Evolutionary conservation across 1,140 invertebrate species (phyloP), one percentile per base, ranked within the genome.

Genomic region (Pseudomyrmex sp.): DNA sequence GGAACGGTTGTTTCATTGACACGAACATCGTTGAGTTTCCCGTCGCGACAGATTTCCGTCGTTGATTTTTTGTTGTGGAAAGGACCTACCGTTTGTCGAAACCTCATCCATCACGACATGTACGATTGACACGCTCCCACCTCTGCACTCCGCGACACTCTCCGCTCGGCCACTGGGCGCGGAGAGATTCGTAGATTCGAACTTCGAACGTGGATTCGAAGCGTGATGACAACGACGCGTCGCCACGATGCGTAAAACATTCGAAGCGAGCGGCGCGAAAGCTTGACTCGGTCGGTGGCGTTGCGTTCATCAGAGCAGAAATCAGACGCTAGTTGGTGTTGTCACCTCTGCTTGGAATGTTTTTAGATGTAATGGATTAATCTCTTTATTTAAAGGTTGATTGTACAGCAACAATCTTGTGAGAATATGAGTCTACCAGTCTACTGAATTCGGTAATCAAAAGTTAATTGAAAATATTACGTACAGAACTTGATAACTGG

Each of bases 71-170:
- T 26, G 70, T 46, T 10, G 7, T 9, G 26, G 70, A 83, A 74
- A 86, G 82, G 72, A 92, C 92, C 65, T 92, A 93, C 92, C 93
- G 83, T 91, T 93, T 69, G 85, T 90, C 70, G 89, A 89, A 82
- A 89, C 87, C 90, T 92, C 90, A 84, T 94, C 92, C 92, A 93
- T 94, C 89, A 93, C 90, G 86, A 92, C 90, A 93, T 91, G 84
- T 90, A 91, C 83, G 79, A 90, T 91, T 89, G 85, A 90, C 85
- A 85, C 82, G 86, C 90, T 91, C 89, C 90, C 69, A 88, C 35
- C 86, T 88, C 86, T 83, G 35, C 46, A 20, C 35, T 68, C 20
- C 75, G 23, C 48, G 58, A n/a, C 35, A 18, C 59, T 26, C 3
- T 26, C 26, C 26, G 26, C 26, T 87, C 12, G 50, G 5, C 46